Percentiles rank a stretch among this genome's conserved stretches.
These are phyloP conservation scores for Chaetoderma sp. DNA, from an alignment of 2,888 invertebrate genomes.

Conservation along the genomic window DNA sequence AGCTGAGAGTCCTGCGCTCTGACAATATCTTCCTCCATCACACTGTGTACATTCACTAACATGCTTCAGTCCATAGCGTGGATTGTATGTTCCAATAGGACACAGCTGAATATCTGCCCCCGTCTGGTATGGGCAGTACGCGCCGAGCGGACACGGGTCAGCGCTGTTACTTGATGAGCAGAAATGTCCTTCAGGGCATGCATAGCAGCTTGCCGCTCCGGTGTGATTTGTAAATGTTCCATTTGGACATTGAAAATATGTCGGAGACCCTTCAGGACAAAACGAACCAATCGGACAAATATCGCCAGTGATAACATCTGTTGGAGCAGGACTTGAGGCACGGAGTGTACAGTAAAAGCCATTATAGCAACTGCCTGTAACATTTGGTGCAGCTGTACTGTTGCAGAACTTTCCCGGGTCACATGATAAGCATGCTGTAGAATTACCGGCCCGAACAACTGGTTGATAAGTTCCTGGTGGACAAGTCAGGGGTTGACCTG, in stretches of 20 bases:
- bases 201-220: slow-evolving; percentile 58
- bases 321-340: slow-evolving; percentile 51
- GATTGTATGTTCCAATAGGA: slow-evolving; percentile 64
- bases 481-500: slow-evolving; percentile 58
- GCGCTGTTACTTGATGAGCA: slow-evolving; percentile 60
- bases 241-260: slow-evolving; percentile 59
- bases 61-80: slow-evolving; percentile 45
- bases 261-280: slow-evolving; percentile 55
- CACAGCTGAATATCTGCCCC: slow-evolving; percentile 63
- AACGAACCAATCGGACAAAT: slow-evolving; percentile 63
- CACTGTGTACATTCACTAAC: slow-evolving; percentile 61
- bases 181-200: slow-evolving; percentile 63
- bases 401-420: slow-evolving; percentile 62
- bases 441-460: slow-evolving; percentile 43
- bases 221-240: slow-evolving; percentile 66
- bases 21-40: slow-evolving; percentile 64
- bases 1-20: slow-evolving; percentile 44
- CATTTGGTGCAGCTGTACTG: slow-evolving; percentile 47
- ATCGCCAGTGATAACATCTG: slow-evolving; percentile 58
- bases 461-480: slow-evolving; percentile 63
- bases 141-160: slow-evolving; percentile 56
- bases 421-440: slow-evolving; percentile 56
- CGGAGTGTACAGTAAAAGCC: slow-evolving; percentile 61
- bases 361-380: slow-evolving; percentile 55
- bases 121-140: slow-evolving; percentile 61